Base-by-base conservation (phyloP, 2,797 vertebrate species). In the Helostoma temminkii region DNA sequence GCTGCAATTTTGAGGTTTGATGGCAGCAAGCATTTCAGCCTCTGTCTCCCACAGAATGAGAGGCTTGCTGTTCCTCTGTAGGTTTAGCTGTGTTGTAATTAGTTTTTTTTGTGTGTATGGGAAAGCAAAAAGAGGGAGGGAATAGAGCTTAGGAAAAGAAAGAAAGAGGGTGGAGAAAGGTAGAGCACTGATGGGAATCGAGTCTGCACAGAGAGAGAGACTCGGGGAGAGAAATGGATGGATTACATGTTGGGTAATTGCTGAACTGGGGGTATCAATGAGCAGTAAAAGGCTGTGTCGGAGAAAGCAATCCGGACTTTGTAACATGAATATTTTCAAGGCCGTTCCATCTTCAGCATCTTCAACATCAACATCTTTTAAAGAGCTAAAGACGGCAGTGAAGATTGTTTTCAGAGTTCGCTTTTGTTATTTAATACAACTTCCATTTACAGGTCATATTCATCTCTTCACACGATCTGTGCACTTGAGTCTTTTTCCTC, bases 1-100 rank as follows among this genome's bases (percentile, higher is more conserved):
- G 82, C 85, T 92, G 89, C 89, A 93, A 93, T 94, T 93, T 93
- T 91, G 94, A 93, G 92, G 91, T 91, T 91, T 89, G 80, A 88
- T 85, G 88, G 87, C 86, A 86, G 84, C 85, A 86, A 92, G 88
- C 72, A 70, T 87, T 92, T 89, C 88, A 85, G 76, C 84, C 78
- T 87, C 87, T 86, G 86, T 90, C 74, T 79, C 75, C 85, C 87
- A 67, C 87, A 80, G 88, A 92, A 93, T 91, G 89, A 91, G 87
- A 93, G 90, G 80, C 86, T 87, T 90, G 81, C 87, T 83, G 72
- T 86, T 87, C 85, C 80, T 84, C 77, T 93, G 82, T 90, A 90
- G 83, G 73, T 83, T 89, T 90, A 71, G 89, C 89, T 88, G 89
- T 87, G 84, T 89, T 86, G 91, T 94, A 94, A 94, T 94, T 93